Conservation (phyloP, 2,888 invertebrate species). For the Gisinianus flammeolus region DNA sequence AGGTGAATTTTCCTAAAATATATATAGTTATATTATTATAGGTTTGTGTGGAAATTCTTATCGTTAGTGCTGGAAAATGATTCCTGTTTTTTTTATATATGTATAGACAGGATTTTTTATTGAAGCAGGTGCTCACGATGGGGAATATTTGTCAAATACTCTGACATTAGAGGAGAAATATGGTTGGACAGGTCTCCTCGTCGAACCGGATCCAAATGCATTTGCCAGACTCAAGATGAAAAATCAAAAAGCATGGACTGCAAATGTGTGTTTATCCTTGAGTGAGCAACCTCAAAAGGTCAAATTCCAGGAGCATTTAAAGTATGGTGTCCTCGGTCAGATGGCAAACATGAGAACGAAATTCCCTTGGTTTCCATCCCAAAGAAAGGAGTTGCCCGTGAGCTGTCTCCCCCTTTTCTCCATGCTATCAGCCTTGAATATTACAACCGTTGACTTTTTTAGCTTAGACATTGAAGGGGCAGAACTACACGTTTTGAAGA, state of each 20-base stretch:
- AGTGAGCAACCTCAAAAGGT: too few relatives aligned
- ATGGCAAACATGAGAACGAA: too few relatives aligned
- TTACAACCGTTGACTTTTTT: slow-evolving; percentile 65
- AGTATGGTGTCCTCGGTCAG: too few relatives aligned
- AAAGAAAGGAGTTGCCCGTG: too few relatives aligned
- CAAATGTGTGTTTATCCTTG: too few relatives aligned
- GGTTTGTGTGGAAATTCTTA: slow-evolving; percentile 45
- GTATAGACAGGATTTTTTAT: slow-evolving; percentile 5
- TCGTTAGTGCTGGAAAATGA: slow-evolving; percentile 34
- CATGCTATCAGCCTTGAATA: slow-evolving; percentile 65
- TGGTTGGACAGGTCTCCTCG: background rate
- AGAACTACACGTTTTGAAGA: slow-evolving; percentile 15
- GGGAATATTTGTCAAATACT: background rate
- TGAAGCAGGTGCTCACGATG: slow-evolving; percentile 1
- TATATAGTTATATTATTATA: background rate
- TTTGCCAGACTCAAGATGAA: background rate
- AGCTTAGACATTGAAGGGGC: slow-evolving; percentile 60
- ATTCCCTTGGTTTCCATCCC: too few relatives aligned
- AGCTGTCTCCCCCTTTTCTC: slow-evolving; percentile 61
- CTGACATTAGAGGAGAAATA: background rate
- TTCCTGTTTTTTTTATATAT: too few relatives aligned
- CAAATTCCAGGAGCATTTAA: too few relatives aligned
- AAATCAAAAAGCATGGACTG: slow-evolving; percentile 3
- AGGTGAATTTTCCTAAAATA: slow-evolving; percentile 1
- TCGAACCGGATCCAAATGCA: background rate